phyloP scores from a whole-genome alignment of 2,113 vertebrate species.

The Indicator maculatus region DNA sequence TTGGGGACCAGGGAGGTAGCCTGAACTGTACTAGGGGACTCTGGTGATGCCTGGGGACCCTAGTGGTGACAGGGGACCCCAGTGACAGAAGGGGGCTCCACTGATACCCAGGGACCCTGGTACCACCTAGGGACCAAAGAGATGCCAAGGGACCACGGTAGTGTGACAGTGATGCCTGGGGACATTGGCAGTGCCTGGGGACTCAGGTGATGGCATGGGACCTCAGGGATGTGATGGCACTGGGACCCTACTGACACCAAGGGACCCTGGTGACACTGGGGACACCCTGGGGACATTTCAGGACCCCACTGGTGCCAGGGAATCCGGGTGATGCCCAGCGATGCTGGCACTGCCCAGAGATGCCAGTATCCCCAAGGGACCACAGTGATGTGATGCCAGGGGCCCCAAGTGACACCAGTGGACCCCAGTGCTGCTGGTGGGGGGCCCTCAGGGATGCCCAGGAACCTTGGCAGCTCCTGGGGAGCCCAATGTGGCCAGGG shows the following conservation, averaged over 20 bases:
- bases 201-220: neutral
- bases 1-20: too few relatives aligned
- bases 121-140: too few relatives aligned
- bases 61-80: too few relatives aligned
- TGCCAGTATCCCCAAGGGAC: neutral
- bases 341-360: neutral
- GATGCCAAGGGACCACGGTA: too few relatives aligned
- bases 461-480: neutral
- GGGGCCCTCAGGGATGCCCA: neutral
- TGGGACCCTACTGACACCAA: too few relatives aligned
- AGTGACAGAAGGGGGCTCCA: too few relatives aligned
- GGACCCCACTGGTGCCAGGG: neutral
- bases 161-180: neutral
- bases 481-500: neutral
- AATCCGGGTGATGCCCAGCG: neutral
- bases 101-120: too few relatives aligned
- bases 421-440: neutral
- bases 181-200: neutral
- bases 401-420: neutral
- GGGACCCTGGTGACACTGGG: too few relatives aligned
- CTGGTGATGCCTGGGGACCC: too few relatives aligned
- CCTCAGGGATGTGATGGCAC: neutral
- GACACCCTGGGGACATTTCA: neutral
- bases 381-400: neutral
- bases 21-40: too few relatives aligned